Base-by-base conservation (phyloP, 1,140 invertebrate species). In the Halictus rubicundus region DNA sequence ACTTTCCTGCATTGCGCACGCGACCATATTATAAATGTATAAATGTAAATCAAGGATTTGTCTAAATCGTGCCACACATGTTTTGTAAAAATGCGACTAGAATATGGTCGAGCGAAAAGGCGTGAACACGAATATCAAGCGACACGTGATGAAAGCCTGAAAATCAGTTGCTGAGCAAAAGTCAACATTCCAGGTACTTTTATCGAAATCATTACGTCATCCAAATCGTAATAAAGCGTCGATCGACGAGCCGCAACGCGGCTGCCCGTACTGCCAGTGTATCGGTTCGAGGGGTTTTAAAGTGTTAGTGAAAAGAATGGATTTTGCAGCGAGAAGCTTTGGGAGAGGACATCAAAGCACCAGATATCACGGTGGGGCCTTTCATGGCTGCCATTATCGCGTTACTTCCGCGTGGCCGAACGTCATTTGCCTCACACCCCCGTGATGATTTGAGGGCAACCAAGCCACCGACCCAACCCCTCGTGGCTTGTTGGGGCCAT, bases 361-460 rank as follows among this genome's bases (percentile, higher is more conserved):
- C 84, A 88, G 86, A 89, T 89, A 90, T 87, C 87, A 88, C 81
- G 76, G 81, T 80, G 75, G 81, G 80, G 88, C 82, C 84, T 90
- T 90, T 89, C 87, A 90, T 89, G 88, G 87, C 81, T 85, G 78
- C 81, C 85, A 92, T 92, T 92, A 91, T 90, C 91, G 89, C 89
- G 80, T 92, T 91, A 91, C 89, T 91, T 91, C 87, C 86, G 84
- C 88, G 85, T 90, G 89, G 87, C 68, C 85, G 88, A 83, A 82
- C 86, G 81, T 91, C 90, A 91, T 92, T 92, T 88, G 82, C 86
- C 88, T 89, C 88, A 89, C 88, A 90, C 89, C 82, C 82, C 82
- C 81, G 68, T 84, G 88, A 91, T 91, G 91, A 92, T 92, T 92
- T 91, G 89, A 92, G 91, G 91, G 89, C 90, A 91, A 92, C 88